Percentiles rank a stretch among this genome's conserved stretches.
Evolutionary conservation across 92 coral and sea anemone species (phyloP).

Genomic region (Ricordea florida): DNA sequence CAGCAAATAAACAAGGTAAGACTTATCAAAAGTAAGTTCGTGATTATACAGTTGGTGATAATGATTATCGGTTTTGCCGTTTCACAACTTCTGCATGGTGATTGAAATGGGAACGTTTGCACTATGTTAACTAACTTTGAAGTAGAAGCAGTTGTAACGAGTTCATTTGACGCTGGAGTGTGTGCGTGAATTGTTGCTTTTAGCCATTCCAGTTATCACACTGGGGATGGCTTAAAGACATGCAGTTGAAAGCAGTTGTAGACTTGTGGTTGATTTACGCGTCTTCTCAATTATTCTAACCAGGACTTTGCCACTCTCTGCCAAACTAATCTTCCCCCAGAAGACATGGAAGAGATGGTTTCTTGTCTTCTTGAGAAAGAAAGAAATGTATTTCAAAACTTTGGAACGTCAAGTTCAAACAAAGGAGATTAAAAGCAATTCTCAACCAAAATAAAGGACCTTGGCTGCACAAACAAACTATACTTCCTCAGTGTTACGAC

Average conservation of each 20-base stretch:
- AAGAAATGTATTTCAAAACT: background rate
- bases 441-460: background rate
- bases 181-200: no score
- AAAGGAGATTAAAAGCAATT: background rate
- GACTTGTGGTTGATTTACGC: no score
- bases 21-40: no score
- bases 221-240: no score
- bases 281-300: background rate
- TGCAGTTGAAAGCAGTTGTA: no score
- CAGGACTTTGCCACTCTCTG: slow-evolving; percentile 60
- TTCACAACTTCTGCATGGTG: background rate
- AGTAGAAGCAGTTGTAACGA: no score
- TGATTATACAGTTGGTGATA: background rate
- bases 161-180: no score
- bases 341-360: slow-evolving; percentile 60
- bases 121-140: no score
- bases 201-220: no score
- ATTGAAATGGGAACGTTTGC: no score
- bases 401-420: background rate
- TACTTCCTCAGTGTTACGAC: no score
- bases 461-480: no score
- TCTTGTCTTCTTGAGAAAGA: slow-evolving; percentile 24
- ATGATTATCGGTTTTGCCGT: background rate
- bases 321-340: slow-evolving; percentile 35
- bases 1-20: slow-evolving; percentile 68